Evolutionary conservation across 2,888 invertebrate genomes (phyloP), one percentile per base, ranked within the genome.

Genomic region (Chrysolina haemoptera): DNA sequence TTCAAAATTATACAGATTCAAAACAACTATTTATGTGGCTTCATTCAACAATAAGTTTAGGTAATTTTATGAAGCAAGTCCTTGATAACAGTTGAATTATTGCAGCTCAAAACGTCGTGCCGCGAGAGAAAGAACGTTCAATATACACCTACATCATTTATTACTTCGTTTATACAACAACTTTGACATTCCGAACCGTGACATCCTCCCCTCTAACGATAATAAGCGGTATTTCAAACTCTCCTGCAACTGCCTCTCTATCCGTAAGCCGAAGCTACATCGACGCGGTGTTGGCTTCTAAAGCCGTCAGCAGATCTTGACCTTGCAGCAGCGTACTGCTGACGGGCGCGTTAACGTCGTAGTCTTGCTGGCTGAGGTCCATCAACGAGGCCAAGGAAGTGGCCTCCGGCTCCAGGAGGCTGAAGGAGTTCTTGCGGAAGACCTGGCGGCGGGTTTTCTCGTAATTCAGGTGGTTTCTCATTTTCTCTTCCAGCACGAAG

Each of bases 311-410:
- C 62, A 90, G 83, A 70, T 90, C 90, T 68, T 88, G 87, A 11
- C 90, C 90, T 75, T 89, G 89, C 22, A 90, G 83, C 48, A 90
- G 84, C 22, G 84, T 81, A 70, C 82, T 86, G 70, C 85, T 80
- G 8, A 89, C 87, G 1, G 90, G 90, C 12, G 90, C 90, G 79
- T 90, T 90, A 18, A 90, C 90, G 77, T 90, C 90, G 78, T 87
- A 90, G 81, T 90, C 90, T 77, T 89, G 89, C 76, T 89, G 88
- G 2, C 89, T 90, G 53, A 90, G 84, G 80, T 90, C 89, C 77
- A 88, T 76, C 59, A 90, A 81, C 1, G 89, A 89, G 8, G 88
- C 86, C 71, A 89, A 87, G 5, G 85, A 84, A 8, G 84, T 79
- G 9, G 86, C 85, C 41, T 88, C 88, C 2, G 89, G 88, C 68